Conservation (phyloP, 2,888 invertebrate genomes). For the Melanchra persicariae region DNA sequence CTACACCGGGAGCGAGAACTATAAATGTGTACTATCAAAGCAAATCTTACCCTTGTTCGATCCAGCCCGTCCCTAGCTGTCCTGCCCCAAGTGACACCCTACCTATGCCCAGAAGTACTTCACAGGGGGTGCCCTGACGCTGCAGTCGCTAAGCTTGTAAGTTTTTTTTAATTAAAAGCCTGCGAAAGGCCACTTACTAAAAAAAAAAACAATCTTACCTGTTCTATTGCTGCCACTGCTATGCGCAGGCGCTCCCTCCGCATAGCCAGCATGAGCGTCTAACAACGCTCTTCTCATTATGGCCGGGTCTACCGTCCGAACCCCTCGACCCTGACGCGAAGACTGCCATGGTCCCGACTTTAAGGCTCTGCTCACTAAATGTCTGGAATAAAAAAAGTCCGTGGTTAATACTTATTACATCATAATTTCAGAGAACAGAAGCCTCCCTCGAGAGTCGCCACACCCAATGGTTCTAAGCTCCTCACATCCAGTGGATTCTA, state of each 20-base stretch:
- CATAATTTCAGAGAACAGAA: neutral
- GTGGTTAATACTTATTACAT: neutral
- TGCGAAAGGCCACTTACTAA: neutral
- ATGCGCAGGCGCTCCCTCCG: slow-evolving; percentile 71
- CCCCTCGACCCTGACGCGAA: slow-evolving; percentile 92
- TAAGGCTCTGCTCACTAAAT: slow-evolving; percentile 94
- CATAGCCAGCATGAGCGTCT: slow-evolving; percentile 82
- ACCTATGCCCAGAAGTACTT: no score
- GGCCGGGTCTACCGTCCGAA: slow-evolving; percentile 93
- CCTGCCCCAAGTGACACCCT: no score
- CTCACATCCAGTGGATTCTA: no score
- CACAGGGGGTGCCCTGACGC: no score
- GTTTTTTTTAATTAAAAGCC: no score
- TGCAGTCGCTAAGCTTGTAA: no score
- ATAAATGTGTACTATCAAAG: no score
- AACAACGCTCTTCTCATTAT: slow-evolving; percentile 93
- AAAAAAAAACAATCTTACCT: slow-evolving; percentile 21
- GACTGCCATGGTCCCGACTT: slow-evolving; percentile 92
- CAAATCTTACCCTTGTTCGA: no score
- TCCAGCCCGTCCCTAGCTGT: no score
- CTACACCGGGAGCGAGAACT: no score
- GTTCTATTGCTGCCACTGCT: slow-evolving; percentile 80
- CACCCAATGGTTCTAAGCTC: no score
- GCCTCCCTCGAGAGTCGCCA: no score
- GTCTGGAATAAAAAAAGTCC: slow-evolving; percentile 88